A percentile compares a stretch with the other conserved stretches of the same genome.
Evolutionary conservation across 35 echinoderm and acorn worm genomes (phyloP).

Genomic region (Anneissia japonica): DNA sequence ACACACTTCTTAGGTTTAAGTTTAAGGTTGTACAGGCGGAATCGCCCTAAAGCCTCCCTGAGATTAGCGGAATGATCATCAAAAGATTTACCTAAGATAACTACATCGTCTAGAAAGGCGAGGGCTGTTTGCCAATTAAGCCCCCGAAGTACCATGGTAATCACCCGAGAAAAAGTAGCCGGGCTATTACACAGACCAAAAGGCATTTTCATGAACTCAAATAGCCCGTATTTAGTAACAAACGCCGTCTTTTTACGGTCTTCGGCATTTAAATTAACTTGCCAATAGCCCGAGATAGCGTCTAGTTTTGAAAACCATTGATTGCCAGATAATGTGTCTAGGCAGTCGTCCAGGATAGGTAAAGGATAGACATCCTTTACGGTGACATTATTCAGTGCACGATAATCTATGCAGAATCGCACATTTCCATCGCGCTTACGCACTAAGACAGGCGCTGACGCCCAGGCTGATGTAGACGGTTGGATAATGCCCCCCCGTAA

Average conservation of each 20-base stretch:
- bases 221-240: slow-evolving; percentile 4
- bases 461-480: neutral
- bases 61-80: slow-evolving; percentile 3
- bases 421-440: neutral
- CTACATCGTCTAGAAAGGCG: slow-evolving; percentile 30
- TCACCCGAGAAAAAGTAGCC: slow-evolving; percentile 10
- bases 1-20: slow-evolving; percentile 34
- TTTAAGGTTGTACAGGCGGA: slow-evolving; percentile 12
- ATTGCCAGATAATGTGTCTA: neutral
- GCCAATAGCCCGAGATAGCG: slow-evolving; percentile 8
- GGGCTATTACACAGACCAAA: slow-evolving; percentile 9
- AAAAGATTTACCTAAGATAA: slow-evolving; percentile 21
- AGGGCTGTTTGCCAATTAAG: slow-evolving; percentile 22
- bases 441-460: neutral
- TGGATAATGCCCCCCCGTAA: neutral
- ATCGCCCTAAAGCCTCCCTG: neutral
- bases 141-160: slow-evolving; percentile 11
- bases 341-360: neutral
- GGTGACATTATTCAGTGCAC: neutral
- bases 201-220: slow-evolving; percentile 1
- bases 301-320: slow-evolving; percentile 8
- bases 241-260: neutral
- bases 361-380: slow-evolving; percentile 3
- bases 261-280: neutral
- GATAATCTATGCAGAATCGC: neutral